Percentiles rank a stretch among this genome's conserved stretches.
phyloP scores from a whole-genome alignment of 2,888 invertebrate species.

The Himalopsyche tibetana region DNA sequence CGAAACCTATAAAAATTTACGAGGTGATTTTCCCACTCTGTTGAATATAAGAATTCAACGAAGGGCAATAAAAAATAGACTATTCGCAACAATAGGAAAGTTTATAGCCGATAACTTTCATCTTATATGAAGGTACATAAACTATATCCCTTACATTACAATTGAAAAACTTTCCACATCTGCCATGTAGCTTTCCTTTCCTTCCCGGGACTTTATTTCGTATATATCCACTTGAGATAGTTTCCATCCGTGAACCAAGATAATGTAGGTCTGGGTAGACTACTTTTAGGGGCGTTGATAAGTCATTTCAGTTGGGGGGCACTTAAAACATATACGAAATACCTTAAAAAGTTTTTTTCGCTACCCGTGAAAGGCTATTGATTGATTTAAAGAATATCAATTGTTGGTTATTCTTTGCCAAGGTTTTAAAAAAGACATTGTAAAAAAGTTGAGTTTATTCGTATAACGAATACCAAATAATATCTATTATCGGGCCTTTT shows the following conservation, averaged over 20 bases:
- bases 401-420: no score
- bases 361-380: no score
- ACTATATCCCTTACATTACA: conserved; percentile 34
- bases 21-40: conserved; percentile 31
- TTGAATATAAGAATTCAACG: conserved; percentile 34
- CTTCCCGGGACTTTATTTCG: conserved; percentile 26
- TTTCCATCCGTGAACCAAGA: conserved; percentile 26
- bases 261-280: conserved; percentile 15
- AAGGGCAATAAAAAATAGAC: conserved; percentile 26
- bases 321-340: background rate
- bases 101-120: conserved; percentile 18
- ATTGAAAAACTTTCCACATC: conserved; percentile 31
- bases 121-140: conserved; percentile 26
- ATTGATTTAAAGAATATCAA: no score
- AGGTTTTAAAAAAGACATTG: no score
- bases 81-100: conserved; percentile 24
- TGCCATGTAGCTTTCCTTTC: conserved; percentile 21
- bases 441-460: no score
- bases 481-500: no score
- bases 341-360: no score
- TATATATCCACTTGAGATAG: conserved; percentile 34
- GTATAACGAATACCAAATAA: no score
- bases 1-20: conserved; percentile 11
- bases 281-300: background rate
- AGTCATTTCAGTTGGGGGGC: conserved; percentile 14